phyloP scores from a whole-genome alignment of 2,113 vertebrate species.

The Psephotus haematonotus region DNA sequence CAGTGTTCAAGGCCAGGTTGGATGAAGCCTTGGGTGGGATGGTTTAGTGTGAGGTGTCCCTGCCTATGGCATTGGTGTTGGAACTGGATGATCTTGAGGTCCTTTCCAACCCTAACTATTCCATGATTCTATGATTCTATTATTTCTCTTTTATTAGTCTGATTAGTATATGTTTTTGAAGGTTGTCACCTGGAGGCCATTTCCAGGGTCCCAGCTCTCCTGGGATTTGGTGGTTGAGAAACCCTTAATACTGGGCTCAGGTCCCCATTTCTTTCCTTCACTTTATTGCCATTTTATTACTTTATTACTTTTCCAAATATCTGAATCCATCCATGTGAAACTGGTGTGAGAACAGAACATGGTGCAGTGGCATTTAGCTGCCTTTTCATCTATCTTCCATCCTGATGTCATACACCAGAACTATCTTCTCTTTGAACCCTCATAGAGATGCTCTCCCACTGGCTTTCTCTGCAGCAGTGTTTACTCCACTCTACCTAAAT shows the following conservation, averaged over 20 bases:
- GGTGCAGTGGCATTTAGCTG: background rate
- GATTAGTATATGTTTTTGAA: background rate
- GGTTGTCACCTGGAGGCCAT: background rate
- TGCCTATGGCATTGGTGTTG: too few relatives aligned
- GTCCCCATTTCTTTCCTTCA: background rate
- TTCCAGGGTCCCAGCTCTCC: background rate
- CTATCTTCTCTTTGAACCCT: background rate
- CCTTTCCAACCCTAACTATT: too few relatives aligned
- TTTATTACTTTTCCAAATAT: background rate
- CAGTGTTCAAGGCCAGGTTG: too few relatives aligned
- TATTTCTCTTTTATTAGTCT: background rate
- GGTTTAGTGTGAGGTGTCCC: too few relatives aligned
- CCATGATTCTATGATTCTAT: too few relatives aligned
- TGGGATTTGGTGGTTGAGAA: background rate
- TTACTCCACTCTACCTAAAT: background rate
- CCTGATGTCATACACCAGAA: background rate
- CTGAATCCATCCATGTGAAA: rapidly evolving
- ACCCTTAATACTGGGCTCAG: background rate
- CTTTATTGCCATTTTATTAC: background rate
- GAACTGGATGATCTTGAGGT: too few relatives aligned
- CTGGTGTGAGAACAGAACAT: background rate
- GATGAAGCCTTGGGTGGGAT: too few relatives aligned
- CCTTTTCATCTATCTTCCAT: background rate
- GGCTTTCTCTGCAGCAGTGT: background rate
- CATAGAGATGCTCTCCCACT: background rate